phyloP scores from a whole-genome alignment of 2,797 vertebrate genomes.

The Mormyrus hasselquistii region DNA sequence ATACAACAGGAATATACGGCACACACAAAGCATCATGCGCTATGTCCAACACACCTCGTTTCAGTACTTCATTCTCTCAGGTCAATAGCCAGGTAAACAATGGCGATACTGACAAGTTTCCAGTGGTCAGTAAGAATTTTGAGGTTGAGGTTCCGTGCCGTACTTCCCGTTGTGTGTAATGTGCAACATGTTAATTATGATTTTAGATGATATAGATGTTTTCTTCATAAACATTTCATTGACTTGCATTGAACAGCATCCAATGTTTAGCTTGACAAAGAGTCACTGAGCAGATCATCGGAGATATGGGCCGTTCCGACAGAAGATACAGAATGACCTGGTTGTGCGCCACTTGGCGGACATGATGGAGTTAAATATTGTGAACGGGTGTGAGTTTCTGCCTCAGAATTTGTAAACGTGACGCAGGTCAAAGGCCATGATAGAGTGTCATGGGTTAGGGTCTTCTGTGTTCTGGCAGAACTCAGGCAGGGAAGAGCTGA shows the following conservation, averaged over 20 bases:
- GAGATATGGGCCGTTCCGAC: background rate
- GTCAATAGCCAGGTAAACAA: background rate
- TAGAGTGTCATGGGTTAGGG: too few species aligned
- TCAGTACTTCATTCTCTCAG: background rate
- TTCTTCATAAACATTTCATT: background rate
- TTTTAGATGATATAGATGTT: background rate
- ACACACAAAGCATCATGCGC: background rate
- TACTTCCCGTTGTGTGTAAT: background rate
- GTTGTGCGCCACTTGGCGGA: background rate
- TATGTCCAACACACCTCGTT: background rate
- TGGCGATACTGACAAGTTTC: background rate
- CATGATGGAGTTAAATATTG: background rate
- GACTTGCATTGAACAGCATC: background rate
- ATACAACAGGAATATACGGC: background rate
- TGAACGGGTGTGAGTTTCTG: background rate
- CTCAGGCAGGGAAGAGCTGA: constrained; percentile 32
- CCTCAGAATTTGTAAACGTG: background rate
- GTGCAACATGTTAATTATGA: background rate
- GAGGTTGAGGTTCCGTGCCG: background rate
- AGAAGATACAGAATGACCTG: background rate
- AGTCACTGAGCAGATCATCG: background rate
- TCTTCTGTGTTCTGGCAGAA: background rate
- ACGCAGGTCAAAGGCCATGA: background rate
- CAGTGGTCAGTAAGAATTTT: background rate
- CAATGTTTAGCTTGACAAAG: background rate